Evolutionary conservation across 1,140 invertebrate genomes (phyloP).

Genomic region (Thaumetopoea pityocampa): DNA sequence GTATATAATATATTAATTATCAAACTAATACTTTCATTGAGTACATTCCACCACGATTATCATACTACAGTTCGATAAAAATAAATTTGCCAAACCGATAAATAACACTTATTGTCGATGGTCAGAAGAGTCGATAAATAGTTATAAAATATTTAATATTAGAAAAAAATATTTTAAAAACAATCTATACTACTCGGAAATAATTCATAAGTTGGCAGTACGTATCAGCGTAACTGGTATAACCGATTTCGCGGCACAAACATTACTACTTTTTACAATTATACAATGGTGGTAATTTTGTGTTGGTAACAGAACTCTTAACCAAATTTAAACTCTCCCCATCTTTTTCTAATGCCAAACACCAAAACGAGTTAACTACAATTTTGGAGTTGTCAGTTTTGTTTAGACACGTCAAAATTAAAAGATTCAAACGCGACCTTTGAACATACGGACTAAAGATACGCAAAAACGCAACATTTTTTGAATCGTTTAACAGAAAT

Average conservation of each 20-base stretch:
- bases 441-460: too few relatives aligned
- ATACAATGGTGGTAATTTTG: too few relatives aligned
- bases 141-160: constrained; percentile 9
- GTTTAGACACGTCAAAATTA: too few relatives aligned
- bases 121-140: constrained; percentile 9
- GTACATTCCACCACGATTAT: constrained; percentile 12
- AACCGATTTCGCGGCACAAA: constrained; percentile 6
- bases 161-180: constrained; percentile 1
- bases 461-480: too few relatives aligned
- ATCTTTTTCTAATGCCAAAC: too few relatives aligned
- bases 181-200: neutral
- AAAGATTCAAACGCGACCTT: too few relatives aligned
- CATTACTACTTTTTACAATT: too few relatives aligned
- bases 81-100: neutral
- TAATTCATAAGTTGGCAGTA: constrained; percentile 19
- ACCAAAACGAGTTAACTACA: too few relatives aligned
- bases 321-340: too few relatives aligned
- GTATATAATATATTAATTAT: constrained; percentile 12
- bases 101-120: constrained; percentile 13
- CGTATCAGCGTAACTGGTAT: neutral
- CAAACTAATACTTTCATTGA: constrained; percentile 22
- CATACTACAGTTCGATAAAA: constrained; percentile 3
- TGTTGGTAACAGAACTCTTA: too few relatives aligned
- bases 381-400: too few relatives aligned
- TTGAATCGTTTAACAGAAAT: too few relatives aligned